Conservation (phyloP, 2,888 invertebrate genomes). For the Amblyjoppa fuscipennis region DNA sequence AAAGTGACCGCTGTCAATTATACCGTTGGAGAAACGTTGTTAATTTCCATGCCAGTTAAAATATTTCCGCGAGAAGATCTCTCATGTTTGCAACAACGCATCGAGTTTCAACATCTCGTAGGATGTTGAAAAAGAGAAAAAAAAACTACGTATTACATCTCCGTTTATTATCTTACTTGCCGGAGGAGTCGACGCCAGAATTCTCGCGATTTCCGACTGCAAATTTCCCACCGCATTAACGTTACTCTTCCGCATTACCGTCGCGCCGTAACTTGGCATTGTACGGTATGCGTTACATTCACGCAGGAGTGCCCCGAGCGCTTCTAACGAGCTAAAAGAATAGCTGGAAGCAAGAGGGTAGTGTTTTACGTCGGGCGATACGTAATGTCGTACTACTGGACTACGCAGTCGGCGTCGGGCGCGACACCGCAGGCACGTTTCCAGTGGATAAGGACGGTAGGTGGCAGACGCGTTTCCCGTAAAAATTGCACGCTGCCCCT, state of each 20-base stretch:
- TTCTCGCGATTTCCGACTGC: conserved; percentile 1
- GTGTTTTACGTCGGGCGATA: conserved; percentile 38
- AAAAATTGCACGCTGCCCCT: conserved; percentile 36
- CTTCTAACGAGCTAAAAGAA: not conserved
- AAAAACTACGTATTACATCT: not conserved
- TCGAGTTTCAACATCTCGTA: not conserved
- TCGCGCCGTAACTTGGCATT: not conserved
- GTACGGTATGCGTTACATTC: conserved; percentile 5
- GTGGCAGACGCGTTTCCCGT: conserved; percentile 34
- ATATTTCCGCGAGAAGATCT: too few relatives aligned
- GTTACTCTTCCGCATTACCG: conserved; percentile 4
- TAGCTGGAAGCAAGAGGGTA: not conserved
- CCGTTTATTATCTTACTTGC: not conserved
- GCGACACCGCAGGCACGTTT: conserved; percentile 2
- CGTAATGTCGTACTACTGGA: conserved; percentile 54
- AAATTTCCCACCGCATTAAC: conserved; percentile 1
- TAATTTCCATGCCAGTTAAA: too few relatives aligned
- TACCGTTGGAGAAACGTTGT: too few relatives aligned
- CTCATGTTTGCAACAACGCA: not conserved
- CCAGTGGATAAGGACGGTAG: not conserved
- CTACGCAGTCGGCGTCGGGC: not conserved
- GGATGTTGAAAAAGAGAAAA: not conserved
- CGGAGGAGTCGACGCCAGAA: not conserved
- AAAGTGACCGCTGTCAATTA: too few relatives aligned
- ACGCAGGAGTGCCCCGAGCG: not conserved